Conservation (phyloP, 2,113 vertebrate genomes). For the Nipponia nippon region DNA sequence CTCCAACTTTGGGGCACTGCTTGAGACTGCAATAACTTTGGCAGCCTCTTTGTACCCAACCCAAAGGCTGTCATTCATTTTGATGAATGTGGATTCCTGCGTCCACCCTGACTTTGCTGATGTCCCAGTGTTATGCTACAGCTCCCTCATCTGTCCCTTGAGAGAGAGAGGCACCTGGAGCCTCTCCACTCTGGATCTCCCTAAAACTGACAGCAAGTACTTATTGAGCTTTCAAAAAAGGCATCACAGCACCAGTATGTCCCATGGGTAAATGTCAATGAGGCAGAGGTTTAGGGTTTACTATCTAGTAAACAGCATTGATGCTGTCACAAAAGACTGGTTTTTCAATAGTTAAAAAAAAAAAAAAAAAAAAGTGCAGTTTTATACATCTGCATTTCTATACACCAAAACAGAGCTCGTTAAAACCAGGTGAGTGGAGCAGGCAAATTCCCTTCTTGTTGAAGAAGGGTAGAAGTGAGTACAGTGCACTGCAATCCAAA, state of each 20-base stretch:
- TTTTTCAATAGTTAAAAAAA: background rate
- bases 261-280: rapidly evolving
- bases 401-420: background rate
- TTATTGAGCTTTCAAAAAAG: background rate
- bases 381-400: background rate
- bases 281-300: background rate
- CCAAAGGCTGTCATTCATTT: background rate
- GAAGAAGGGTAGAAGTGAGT: background rate
- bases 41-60: background rate
- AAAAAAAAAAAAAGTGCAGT: background rate
- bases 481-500: background rate
- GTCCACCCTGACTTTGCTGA: background rate
- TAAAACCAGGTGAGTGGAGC: background rate
- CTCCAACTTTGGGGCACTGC: rapidly evolving
- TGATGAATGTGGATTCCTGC: background rate
- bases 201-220: background rate
- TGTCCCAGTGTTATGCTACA: background rate
- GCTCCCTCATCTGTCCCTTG: background rate
- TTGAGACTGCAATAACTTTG: background rate
- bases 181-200: background rate
- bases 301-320: background rate
- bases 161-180: background rate
- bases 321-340: background rate
- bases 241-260: background rate
- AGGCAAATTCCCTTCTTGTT: background rate